Evolutionary conservation across 2,888 invertebrate genomes (phyloP), one percentile per base, ranked within the genome.

Genomic region (Noctua pronuba): DNA sequence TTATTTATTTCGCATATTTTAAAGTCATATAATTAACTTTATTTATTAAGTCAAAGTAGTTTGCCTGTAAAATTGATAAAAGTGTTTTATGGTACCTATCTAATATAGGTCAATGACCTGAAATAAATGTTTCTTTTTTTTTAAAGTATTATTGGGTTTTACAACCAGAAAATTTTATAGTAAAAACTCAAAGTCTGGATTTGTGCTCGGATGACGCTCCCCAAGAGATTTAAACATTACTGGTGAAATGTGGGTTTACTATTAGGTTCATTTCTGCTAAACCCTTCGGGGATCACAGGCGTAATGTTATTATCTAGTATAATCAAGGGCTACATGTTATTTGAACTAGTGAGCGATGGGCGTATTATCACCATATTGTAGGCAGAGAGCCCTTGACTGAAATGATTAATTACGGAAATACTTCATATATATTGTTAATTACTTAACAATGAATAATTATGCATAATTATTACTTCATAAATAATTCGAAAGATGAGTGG

Each of bases 331-430:
- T 52, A 24, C 21, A 28, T 52, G 35, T 44, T 78, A 64, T 46
- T 38, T 28, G 49, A 52, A n/a, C 11, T 13, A 46, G 52, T 80
- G n/a, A 65, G n/a, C 38, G 31, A 65, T 74, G 64, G 80, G 64
- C 78, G 55, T 46, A 73, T 79, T 31, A 80, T 65, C 44, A 55
- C 13, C 1, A 7, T n/a, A 73, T 31, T 31, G 18, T 41, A 41
- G 16, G 16, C 28, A 1, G 4, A 64, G 44, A 24, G 46, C 46
- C 24, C 81, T 80, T 74, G 55, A 46, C 6, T 41, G 21, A 46
- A 73, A 49, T 35, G 4, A 58, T 74, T 64, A 41, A 74, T 79
- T 80, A 49, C 64, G 46, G 81, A 65, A 80, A 49, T 18, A 73
- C 44, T 73, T 64, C 16, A 44, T 38, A 28, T 18, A 44, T 38